Conservation (phyloP, 2,797 vertebrate genomes). For the Hirundo rustica region DNA sequence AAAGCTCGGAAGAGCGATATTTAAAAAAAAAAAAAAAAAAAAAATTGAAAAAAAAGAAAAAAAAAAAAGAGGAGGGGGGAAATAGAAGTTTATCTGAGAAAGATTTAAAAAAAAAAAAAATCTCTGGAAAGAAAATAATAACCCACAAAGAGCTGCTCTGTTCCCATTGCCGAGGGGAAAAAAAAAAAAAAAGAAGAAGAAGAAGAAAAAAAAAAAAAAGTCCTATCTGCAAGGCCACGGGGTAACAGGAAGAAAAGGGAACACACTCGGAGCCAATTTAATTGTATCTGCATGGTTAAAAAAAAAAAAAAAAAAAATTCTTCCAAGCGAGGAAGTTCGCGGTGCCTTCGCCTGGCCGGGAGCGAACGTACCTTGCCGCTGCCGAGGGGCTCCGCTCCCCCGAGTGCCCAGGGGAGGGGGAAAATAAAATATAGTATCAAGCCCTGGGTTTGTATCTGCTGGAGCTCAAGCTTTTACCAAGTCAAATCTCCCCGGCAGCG, state of each 20-base stretch:
- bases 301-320: neutral
- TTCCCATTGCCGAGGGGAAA: constrained; percentile 29
- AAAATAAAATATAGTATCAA: neutral
- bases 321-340: constrained; percentile 46
- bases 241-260: constrained; percentile 56
- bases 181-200: too few relatives aligned
- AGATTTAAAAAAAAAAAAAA: neutral
- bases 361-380: constrained; percentile 60
- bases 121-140: constrained; percentile 34
- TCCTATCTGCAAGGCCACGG: constrained; percentile 64
- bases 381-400: neutral
- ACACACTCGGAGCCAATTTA: constrained; percentile 59
- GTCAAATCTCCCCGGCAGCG: constrained; percentile 77
- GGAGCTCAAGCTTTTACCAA: constrained; percentile 76
- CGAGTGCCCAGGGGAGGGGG: neutral
- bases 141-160: constrained; percentile 72
- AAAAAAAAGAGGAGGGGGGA: too few relatives aligned
- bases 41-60: neutral
- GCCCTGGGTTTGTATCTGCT: constrained; percentile 56
- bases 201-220: neutral
- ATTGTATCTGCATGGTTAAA: constrained; percentile 51
- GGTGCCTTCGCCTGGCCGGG: neutral
- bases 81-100: neutral
- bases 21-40: neutral
- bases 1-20: neutral